phyloP scores from a whole-genome alignment of 30 jellyfish, hydroid and myxozoan genomes.

The Turritopsis rubra region DNA sequence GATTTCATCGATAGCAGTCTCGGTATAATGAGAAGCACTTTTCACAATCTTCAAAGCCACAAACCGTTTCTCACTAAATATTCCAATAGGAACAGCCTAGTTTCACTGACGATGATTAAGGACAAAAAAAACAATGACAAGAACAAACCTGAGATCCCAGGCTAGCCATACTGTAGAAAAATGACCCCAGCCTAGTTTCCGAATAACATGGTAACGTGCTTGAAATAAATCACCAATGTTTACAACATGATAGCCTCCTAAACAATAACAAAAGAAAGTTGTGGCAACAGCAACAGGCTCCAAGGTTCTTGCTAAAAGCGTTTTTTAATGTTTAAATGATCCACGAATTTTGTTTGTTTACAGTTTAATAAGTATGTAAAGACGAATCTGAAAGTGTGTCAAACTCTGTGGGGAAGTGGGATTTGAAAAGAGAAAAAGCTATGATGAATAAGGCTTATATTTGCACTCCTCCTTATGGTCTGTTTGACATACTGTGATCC shows the following conservation, averaged over 20 bases:
- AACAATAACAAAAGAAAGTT: not conserved
- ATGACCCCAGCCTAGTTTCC: slow-evolving; percentile 99
- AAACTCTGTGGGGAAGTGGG: too few species aligned
- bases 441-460: too few species aligned
- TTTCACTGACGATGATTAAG: not conserved
- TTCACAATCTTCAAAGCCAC: slow-evolving; percentile 94
- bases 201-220: slow-evolving; percentile 78
- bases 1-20: slow-evolving; percentile 94
- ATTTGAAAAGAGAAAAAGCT: too few species aligned
- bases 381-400: too few species aligned
- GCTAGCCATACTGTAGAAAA: slow-evolving; percentile 97
- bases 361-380: too few species aligned
- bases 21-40: slow-evolving; percentile 94
- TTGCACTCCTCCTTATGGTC: not conserved
- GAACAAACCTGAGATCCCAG: slow-evolving; percentile 87
- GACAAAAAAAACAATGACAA: not conserved
- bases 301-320: too few species aligned
- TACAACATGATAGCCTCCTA: slow-evolving; percentile 96
- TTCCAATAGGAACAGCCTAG: not conserved
- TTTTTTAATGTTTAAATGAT: too few species aligned
- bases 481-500: too few species aligned
- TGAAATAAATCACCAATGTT: slow-evolving; percentile 83
- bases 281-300: not conserved
- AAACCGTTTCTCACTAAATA: slow-evolving; percentile 49
- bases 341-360: too few species aligned